Evolutionary conservation across 2,888 invertebrate genomes (phyloP).

Genomic region (Hemithea aestivaria): DNA sequence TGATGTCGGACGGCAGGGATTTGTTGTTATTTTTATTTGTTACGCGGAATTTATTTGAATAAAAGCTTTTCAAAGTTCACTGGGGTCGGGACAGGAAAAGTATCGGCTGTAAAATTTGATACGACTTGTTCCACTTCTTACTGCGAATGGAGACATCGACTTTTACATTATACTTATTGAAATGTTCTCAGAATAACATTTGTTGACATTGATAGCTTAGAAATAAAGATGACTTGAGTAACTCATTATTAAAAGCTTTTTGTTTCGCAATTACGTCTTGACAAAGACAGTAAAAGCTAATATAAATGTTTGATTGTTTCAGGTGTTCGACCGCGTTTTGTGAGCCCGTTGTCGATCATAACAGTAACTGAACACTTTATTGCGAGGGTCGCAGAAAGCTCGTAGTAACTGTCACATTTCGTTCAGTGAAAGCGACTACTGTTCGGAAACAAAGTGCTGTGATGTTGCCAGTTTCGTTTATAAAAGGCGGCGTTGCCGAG

Average conservation of each 20-base stretch:
- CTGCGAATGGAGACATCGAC: too few species aligned
- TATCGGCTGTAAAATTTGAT: constrained; percentile 3
- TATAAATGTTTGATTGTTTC: constrained; percentile 37
- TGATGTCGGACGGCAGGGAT: constrained; percentile 25
- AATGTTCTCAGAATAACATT: too few species aligned
- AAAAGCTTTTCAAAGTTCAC: constrained; percentile 9
- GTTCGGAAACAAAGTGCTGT: constrained; percentile 55
- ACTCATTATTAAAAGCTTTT: too few species aligned
- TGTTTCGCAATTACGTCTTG: background rate
- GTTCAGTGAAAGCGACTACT: constrained; percentile 39
- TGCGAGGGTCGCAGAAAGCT: constrained; percentile 15
- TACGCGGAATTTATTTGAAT: constrained; percentile 18
- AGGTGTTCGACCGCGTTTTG: constrained; percentile 28
- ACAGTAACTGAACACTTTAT: constrained; percentile 32
- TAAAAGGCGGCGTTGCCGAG: constrained; percentile 57
- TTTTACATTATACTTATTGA: too few species aligned
- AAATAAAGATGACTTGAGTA: too few species aligned
- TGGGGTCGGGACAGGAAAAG: constrained; percentile 3
- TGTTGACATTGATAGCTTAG: too few species aligned
- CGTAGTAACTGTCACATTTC: constrained; percentile 30
- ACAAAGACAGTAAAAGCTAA: constrained; percentile 3
- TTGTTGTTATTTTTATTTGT: constrained; percentile 24
- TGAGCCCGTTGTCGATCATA: constrained; percentile 35
- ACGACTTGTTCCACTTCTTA: too few species aligned
- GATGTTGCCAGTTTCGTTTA: constrained; percentile 58